These are phyloP conservation scores for Montipora efflorescens DNA, from an alignment of 64 coral and sea anemone species.

Conservation along the genomic window DNA sequence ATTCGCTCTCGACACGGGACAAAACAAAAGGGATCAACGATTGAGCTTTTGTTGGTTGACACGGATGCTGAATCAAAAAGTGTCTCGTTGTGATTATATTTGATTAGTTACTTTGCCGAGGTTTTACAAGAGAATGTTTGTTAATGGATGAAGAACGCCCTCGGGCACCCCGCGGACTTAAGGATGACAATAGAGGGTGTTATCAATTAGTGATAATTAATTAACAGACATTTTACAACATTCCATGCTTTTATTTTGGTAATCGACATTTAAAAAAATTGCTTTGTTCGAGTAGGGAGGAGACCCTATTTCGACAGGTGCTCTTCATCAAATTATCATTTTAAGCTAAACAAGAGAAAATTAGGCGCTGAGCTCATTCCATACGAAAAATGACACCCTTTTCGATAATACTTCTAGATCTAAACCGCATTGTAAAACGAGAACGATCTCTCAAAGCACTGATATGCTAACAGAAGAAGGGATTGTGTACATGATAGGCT, in stretches of 20 bases:
- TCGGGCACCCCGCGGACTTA: slow-evolving; percentile 75
- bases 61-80: background rate
- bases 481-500: slow-evolving; percentile 77
- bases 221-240: slow-evolving; percentile 99
- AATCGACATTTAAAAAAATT: slow-evolving; percentile 89
- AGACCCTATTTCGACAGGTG: slow-evolving; percentile 75
- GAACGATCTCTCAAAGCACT: slow-evolving; percentile 1
- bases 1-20: slow-evolving; percentile 34
- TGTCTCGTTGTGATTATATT: background rate
- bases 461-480: slow-evolving; percentile 29
- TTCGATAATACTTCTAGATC: background rate
- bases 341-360: slow-evolving; percentile 18
- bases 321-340: slow-evolving; percentile 63
- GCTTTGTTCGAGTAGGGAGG: slow-evolving; percentile 82
- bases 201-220: slow-evolving; percentile 99
- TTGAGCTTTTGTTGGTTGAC: slow-evolving; percentile 21
- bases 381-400: background rate
- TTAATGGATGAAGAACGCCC: slow-evolving; percentile 61
- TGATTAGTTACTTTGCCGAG: slow-evolving; percentile 35
- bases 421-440: slow-evolving; percentile 16
- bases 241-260: slow-evolving; percentile 83
- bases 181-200: slow-evolving; percentile 89
- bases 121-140: slow-evolving; percentile 38
- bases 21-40: background rate
- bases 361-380: background rate